Evolutionary conservation across 2,888 invertebrate species (phyloP), one percentile per base, ranked within the genome.

Genomic region (Phytoseiulus persimilis): DNA sequence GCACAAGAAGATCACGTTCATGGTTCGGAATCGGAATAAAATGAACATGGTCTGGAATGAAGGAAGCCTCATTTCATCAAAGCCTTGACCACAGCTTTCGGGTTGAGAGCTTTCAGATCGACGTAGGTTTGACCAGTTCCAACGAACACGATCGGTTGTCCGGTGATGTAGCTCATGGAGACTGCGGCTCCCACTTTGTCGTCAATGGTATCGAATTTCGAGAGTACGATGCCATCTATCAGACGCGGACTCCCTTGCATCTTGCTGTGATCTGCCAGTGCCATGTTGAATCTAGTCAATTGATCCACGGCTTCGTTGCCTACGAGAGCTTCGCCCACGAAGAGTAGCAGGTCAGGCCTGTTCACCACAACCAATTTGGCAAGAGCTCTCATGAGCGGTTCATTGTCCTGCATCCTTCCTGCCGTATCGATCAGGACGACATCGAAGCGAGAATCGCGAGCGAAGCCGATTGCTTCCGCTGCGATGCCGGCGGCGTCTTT

Each of bases 261-360:
- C 45, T 87, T 87, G 39, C 95, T 95, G 93, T 96, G 96, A 93
- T 99, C 99, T 11, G 98, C 98, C 83, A 99, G 94, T 0, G 99
- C 97, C 93, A 97, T 97, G 94, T 99, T 99, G 94, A 99, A 99
- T 94, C 99, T 99, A 0, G 97, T 96, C 89, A 99, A 94, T 93
- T 99, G 99, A 94, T 99, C 99, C 32, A 99, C 99, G 31, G 99
- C 99, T 92, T 99, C 99, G 93, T 99, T 99, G 45, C 99, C 99
- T 0, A 99, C 99, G n/a, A 99, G 94, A 0, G 99, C 99, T 93
- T 99, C 99, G 0, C 99, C 99, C 18, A 99, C 99, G 93, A 99
- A 99, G n/a, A 99, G 94, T 0, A 99, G 98, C 92, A 98, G 94
- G 93, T 99, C 99, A 0, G 99, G 99, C 92, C 97, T 96, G 93